Conservation (phyloP, 2,797 vertebrate species). For the Bovichtus diacanthus region DNA sequence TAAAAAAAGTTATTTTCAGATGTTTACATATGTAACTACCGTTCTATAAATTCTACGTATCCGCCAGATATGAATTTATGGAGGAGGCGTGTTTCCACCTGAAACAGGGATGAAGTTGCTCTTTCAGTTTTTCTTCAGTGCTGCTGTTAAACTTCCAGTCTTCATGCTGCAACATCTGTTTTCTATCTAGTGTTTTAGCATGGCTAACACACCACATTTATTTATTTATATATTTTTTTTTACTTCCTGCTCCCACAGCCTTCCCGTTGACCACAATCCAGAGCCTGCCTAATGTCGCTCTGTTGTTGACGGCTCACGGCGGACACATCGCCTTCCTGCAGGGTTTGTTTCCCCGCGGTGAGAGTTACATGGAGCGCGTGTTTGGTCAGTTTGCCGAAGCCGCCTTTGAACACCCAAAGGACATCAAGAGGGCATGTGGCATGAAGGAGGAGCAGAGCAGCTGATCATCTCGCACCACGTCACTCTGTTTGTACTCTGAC, state of each 20-base stretch:
- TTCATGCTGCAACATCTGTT: background rate
- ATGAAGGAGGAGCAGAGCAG: constrained; percentile 38
- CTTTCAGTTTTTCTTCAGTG: background rate
- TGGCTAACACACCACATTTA: background rate
- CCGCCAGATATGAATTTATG: background rate
- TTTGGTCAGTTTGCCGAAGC: constrained; percentile 85
- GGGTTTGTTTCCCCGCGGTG: constrained; percentile 84
- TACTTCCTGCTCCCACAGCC: constrained; percentile 71
- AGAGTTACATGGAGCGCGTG: constrained; percentile 86
- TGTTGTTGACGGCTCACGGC: constrained; percentile 85
- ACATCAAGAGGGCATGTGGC: constrained; percentile 78
- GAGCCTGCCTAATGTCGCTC: constrained; percentile 80
- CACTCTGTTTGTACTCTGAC: background rate
- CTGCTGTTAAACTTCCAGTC: background rate
- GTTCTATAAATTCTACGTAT: background rate
- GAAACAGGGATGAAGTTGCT: background rate
- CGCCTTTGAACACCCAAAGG: constrained; percentile 79
- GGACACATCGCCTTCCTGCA: constrained; percentile 91
- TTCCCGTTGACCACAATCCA: constrained; percentile 80
- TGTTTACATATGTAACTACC: too few species aligned
- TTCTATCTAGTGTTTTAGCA: background rate
- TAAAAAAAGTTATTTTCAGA: too few species aligned
- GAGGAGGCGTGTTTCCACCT: too few species aligned
- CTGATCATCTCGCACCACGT: constrained; percentile 4
- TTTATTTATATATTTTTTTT: background rate